Conservation (phyloP, 2,888 invertebrate genomes). For the Germaria angustata region DNA sequence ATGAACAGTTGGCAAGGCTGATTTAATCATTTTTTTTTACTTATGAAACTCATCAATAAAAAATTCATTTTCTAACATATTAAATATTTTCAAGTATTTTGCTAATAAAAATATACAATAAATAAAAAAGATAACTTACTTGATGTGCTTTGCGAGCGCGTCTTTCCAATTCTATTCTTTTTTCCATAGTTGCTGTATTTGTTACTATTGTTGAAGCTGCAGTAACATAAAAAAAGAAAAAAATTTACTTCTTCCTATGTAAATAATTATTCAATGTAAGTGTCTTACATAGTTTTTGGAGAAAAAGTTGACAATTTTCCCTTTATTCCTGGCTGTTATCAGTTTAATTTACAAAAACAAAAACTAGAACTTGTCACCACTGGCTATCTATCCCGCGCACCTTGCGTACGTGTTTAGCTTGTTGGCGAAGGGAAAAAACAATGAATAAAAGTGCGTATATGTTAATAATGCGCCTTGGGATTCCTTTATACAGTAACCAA, state of each 20-base stretch:
- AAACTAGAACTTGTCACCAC: conserved; percentile 44
- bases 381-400: conserved; percentile 31
- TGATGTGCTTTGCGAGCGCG: conserved; percentile 93
- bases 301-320: background rate
- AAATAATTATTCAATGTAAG: too few relatives aligned
- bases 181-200: conserved; percentile 86
- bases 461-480: conserved; percentile 26
- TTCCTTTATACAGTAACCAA: conserved; percentile 2
- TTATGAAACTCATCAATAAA: background rate
- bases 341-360: conserved; percentile 18
- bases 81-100: background rate
- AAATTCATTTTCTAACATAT: background rate
- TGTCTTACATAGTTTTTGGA: background rate
- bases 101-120: background rate
- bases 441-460: conserved; percentile 22
- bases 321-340: conserved; percentile 5
- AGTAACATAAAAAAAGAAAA: background rate
- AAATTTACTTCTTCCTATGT: background rate
- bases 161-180: conserved; percentile 96
- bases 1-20: conserved; percentile 30
- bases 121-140: conserved; percentile 83
- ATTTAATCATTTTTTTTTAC: background rate
- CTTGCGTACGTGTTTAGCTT: conserved; percentile 44
- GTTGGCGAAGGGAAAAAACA: background rate
- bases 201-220: conserved; percentile 37